A percentile compares a stretch with the other conserved stretches of the same genome.
Conservation (phyloP, 2,113 vertebrate species). For the Daboia siamensis region DNA sequence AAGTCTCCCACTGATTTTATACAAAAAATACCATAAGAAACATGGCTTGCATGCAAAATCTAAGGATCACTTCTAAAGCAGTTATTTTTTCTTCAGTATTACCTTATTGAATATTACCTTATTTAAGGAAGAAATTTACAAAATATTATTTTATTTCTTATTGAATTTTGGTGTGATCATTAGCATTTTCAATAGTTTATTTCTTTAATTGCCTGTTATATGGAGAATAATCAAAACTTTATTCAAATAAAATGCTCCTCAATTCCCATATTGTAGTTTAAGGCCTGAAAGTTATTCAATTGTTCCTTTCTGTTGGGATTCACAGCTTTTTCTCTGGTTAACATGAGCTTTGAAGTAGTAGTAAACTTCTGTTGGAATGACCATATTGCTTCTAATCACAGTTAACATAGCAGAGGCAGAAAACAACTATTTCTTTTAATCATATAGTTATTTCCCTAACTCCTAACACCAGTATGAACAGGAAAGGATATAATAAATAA, state of each 20-base stretch:
- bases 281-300: not conserved
- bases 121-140: not conserved
- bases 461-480: not conserved
- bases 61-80: not conserved
- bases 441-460: not conserved
- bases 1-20: slow-evolving; percentile 52
- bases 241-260: not conserved
- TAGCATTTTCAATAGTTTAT: not conserved
- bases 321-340: not conserved
- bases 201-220: not conserved
- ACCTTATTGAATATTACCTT: too few relatives aligned
- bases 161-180: not conserved
- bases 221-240: not conserved
- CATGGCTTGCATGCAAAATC: not conserved
- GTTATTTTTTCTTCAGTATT: not conserved
- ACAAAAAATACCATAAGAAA: not conserved
- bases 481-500: not conserved
- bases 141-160: not conserved
- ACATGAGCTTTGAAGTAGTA: not conserved
- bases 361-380: not conserved
- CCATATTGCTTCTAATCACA: not conserved
- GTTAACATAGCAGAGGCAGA: not conserved
- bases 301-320: not conserved
- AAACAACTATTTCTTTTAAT: not conserved
- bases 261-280: not conserved